Base-by-base conservation (phyloP, 2,113 vertebrate genomes). In the Thunnus maccoyii region DNA sequence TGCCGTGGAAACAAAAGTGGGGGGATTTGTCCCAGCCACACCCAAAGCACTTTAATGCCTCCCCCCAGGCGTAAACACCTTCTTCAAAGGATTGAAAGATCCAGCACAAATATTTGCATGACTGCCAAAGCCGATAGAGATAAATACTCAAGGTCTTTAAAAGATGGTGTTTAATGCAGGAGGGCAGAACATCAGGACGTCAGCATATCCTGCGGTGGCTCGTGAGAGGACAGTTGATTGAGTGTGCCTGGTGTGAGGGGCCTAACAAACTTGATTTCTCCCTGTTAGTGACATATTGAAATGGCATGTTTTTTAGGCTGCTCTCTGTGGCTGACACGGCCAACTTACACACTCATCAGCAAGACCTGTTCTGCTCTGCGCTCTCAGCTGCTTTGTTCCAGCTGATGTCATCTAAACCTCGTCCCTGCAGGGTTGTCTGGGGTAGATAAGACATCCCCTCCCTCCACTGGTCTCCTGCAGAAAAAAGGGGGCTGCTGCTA, bases 341-440 rank as follows among this genome's bases (percentile, higher is more conserved):
- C 89, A 87, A 63, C 94, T 96, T 95, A 91, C 89, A 89, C 91
- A 82, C 89, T 88, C 65, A 72, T 93, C 93, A 27, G 55, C 87
- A 92, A 93, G 93, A 95, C 93, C 72, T 87, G 79, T 91, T 89
- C 89, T 80, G 86, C 91, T 91, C 78, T 92, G 95, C 93, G 80
- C 86, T 93, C 94, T 96, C 95, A 95, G 94, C 94, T 95, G 94
- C 91, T 96, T 96, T 95, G 93, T 95, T 95, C 94, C 95, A 95
- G 95, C 94, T 95, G 96, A 97, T 96, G 94, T 94, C 94, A 96
- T 96, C 96, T 90, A 57, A 96, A 94, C 80, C 88, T 89, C 60
- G 85, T 94, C 95, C 95, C 93, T 87, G 89, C 95, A 95, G 96
- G 95, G 75, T 4, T 85, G 91, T 84, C 92, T 94, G 90, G 91